A percentile compares a stretch with the other conserved stretches of the same genome.
phyloP scores from a whole-genome alignment of 2,888 invertebrate species.

The Meloe dianella region DNA sequence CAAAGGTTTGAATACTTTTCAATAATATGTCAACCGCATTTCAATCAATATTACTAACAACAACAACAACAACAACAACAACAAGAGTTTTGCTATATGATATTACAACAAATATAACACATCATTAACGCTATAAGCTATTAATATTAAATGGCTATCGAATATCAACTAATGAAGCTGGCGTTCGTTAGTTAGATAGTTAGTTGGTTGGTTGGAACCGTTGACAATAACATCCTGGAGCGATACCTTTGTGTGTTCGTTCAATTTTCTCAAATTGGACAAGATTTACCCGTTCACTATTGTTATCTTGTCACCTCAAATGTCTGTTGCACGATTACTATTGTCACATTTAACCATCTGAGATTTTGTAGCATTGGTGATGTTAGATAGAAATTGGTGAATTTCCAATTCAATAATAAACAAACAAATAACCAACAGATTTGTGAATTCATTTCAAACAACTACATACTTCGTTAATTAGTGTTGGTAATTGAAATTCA shows the following conservation, averaged over 20 bases:
- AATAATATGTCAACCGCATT: neutral
- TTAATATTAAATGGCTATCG: conserved; percentile 35
- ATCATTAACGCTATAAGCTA: conserved; percentile 20
- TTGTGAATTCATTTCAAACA: neutral
- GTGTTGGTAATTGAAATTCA: neutral
- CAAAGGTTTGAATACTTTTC: no score
- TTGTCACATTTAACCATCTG: neutral
- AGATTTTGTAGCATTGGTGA: neutral
- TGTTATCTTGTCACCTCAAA: conserved; percentile 5
- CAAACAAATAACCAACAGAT: no score
- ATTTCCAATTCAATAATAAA: neutral
- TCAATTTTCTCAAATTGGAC: conserved; percentile 16
- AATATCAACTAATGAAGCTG: conserved; percentile 35
- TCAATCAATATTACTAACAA: neutral
- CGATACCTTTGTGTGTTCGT: neutral
- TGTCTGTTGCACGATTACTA: conserved; percentile 9
- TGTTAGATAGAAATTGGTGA: neutral
- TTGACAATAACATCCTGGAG: neutral
- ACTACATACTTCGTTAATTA: neutral
- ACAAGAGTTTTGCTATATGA: no score
- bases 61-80: neutral
- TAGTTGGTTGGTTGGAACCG: neutral
- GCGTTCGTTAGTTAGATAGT: conserved; percentile 25
- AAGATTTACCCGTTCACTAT: conserved; percentile 11
- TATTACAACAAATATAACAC: neutral